phyloP scores from a whole-genome alignment of 2,888 invertebrate genomes.

The Sarcophaga caerulescens region DNA sequence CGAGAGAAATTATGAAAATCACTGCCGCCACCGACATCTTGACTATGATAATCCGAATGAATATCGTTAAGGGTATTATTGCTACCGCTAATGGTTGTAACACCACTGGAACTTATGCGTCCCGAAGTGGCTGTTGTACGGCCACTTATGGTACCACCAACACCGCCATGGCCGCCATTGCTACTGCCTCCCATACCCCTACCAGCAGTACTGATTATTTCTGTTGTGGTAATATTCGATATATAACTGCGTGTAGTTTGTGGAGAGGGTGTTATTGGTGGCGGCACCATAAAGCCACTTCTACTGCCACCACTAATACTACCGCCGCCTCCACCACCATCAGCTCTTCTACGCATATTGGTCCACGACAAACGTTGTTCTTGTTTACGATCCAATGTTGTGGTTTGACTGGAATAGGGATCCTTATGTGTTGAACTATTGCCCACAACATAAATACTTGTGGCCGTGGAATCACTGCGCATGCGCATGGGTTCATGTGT shows the following conservation, averaged over 20 bases:
- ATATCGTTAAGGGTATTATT: constrained; percentile 79
- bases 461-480: constrained; percentile 72
- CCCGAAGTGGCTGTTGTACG: constrained; percentile 78
- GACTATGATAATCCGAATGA: constrained; percentile 77
- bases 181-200: constrained; percentile 40
- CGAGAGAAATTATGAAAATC: constrained; percentile 73
- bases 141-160: constrained; percentile 71
- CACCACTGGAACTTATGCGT: constrained; percentile 77
- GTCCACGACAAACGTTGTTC: constrained; percentile 77
- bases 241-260: constrained; percentile 78
- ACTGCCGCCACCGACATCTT: constrained; percentile 72
- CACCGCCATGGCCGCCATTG: constrained; percentile 52
- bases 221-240: constrained; percentile 76
- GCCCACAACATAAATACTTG: constrained; percentile 71
- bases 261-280: constrained; percentile 78
- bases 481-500: constrained; percentile 71
- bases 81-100: constrained; percentile 78
- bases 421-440: constrained; percentile 48
- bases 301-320: constrained; percentile 64
- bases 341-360: constrained; percentile 76
- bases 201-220: constrained; percentile 66
- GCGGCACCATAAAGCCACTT: constrained; percentile 68
- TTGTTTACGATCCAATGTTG: constrained; percentile 77
- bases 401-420: constrained; percentile 69
- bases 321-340: constrained; percentile 57